phyloP scores from a whole-genome alignment of 2,888 invertebrate genomes.

The Pristionchus fissidentatus region DNA sequence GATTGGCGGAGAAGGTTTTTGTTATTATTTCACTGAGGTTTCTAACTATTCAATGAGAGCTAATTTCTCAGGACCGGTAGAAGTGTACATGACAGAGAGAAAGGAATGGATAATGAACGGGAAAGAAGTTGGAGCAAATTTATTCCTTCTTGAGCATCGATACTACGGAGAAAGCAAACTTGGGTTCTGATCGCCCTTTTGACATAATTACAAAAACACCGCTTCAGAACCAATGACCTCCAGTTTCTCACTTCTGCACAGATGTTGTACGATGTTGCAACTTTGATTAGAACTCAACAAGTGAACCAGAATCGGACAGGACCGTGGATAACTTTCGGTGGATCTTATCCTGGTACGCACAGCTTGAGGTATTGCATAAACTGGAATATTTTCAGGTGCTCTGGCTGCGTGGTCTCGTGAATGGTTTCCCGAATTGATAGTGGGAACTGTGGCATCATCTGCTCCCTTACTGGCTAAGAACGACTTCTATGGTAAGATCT shows the following conservation, averaged over 20 bases:
- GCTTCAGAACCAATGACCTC: conserved; percentile 6
- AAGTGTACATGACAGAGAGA: conserved; percentile 78
- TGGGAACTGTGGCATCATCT: conserved; percentile 90
- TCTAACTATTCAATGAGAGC: too few relatives aligned
- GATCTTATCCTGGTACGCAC: conserved; percentile 79
- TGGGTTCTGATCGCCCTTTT: conserved; percentile 49
- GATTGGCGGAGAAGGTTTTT: conserved; percentile 89
- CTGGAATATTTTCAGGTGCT: conserved; percentile 79
- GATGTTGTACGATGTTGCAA: conserved; percentile 86
- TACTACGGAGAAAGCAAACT: conserved; percentile 91
- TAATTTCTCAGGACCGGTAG: too few relatives aligned
- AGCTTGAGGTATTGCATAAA: not conserved
- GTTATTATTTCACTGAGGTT: not conserved
- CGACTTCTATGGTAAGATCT: conserved; percentile 84
- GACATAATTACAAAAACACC: not conserved
- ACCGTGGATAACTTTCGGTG: conserved; percentile 94
- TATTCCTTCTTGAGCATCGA: conserved; percentile 91
- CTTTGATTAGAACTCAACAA: conserved; percentile 81
- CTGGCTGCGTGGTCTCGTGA: conserved; percentile 89
- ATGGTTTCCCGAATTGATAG: conserved; percentile 88
- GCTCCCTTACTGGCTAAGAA: conserved; percentile 89
- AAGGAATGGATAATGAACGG: conserved; percentile 77
- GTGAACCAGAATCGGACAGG: conserved; percentile 58
- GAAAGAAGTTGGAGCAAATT: conserved; percentile 84
- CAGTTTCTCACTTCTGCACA: conserved; percentile 80